Conservation (phyloP, 2,888 invertebrate species). For the Lasioglossum morio region DNA sequence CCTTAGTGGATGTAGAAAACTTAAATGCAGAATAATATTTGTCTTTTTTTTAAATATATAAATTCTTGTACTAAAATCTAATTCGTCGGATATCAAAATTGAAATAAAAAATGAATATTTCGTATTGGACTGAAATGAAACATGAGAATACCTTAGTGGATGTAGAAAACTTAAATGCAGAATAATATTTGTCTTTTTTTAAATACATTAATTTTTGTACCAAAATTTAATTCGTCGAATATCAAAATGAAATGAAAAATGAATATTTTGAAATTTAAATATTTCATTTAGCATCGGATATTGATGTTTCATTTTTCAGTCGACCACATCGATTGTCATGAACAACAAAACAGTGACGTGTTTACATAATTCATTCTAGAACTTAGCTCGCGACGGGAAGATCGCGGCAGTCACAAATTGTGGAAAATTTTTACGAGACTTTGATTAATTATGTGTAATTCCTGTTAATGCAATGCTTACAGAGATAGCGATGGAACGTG, state of each 20-base stretch:
- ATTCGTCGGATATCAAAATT: background rate
- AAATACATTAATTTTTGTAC: background rate
- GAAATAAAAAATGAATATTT: background rate
- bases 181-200: background rate
- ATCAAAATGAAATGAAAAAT: background rate
- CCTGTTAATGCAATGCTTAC: conserved; percentile 61
- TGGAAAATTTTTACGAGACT: conserved; percentile 11
- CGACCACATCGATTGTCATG: no score
- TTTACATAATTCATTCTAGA: background rate
- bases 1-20: no score
- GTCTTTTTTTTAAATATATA: background rate
- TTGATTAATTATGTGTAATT: conserved; percentile 9
- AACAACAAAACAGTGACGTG: background rate
- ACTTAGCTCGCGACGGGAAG: background rate
- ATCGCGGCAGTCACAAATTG: background rate
- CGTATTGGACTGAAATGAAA: no score
- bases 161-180: no score
- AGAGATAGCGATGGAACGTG: conserved; percentile 72
- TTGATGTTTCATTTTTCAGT: background rate
- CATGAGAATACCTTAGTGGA: no score
- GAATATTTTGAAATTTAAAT: background rate
- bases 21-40: no score
- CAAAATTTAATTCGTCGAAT: background rate
- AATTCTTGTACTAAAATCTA: background rate
- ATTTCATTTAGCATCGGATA: background rate